A percentile compares a stretch with the other conserved stretches of the same genome.
Conservation (phyloP, 2,113 vertebrate genomes). For the Alligator mississippiensis region DNA sequence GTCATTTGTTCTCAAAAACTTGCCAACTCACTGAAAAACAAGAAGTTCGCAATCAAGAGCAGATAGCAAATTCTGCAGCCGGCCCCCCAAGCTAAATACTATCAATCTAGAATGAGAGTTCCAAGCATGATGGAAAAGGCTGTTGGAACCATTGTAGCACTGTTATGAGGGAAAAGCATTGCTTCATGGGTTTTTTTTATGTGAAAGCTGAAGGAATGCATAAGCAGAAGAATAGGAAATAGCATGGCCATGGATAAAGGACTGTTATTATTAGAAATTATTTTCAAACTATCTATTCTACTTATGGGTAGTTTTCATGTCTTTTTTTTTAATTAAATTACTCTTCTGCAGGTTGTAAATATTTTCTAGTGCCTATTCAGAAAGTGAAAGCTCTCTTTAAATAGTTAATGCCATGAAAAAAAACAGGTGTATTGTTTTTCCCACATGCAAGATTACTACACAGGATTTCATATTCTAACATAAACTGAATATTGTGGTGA, state of each 20-base stretch:
- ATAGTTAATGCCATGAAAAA: background rate
- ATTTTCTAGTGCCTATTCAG: background rate
- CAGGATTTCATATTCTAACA: background rate
- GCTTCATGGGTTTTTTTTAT: background rate
- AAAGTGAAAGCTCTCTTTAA: background rate
- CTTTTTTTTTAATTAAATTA: background rate
- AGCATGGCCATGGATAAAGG: background rate
- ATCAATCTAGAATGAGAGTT: conserved; percentile 5
- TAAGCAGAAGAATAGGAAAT: background rate
- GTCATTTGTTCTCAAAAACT: background rate
- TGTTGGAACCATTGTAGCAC: conserved; percentile 1
- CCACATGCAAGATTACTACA: background rate
- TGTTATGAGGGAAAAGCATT: background rate
- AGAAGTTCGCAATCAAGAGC: background rate
- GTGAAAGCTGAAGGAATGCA: background rate
- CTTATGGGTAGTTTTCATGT: accelerated
- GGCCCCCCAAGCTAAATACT: background rate
- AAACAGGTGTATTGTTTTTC: background rate
- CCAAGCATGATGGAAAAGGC: background rate
- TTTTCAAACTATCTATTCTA: background rate
- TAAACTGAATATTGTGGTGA: background rate
- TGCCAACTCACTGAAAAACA: background rate
- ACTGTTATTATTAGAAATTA: background rate
- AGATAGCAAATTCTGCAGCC: background rate
- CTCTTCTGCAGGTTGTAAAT: background rate